Conservation (phyloP, 2,888 invertebrate genomes). For the Lasioglossum lativentre region DNA sequence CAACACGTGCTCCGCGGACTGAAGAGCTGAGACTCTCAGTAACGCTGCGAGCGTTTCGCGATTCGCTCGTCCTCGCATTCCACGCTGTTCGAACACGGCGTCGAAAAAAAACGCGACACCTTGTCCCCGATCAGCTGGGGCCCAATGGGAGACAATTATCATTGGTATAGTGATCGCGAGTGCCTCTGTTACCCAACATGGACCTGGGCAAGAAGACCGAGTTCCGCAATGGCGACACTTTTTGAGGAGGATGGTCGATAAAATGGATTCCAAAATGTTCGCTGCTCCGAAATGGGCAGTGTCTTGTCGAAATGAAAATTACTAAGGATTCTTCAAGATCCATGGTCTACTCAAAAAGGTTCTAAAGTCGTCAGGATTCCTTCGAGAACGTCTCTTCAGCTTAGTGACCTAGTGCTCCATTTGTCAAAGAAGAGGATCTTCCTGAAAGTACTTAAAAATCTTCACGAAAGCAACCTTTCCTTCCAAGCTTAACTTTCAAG, state of each 20-base stretch:
- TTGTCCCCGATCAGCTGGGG: neutral
- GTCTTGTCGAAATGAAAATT: too few species aligned
- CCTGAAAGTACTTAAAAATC: neutral
- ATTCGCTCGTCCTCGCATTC: conserved; percentile 31
- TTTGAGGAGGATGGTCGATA: neutral
- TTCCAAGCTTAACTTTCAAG: neutral
- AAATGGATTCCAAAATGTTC: neutral
- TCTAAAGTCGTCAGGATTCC: neutral
- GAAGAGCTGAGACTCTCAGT: conserved; percentile 43
- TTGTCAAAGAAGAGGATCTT: neutral
- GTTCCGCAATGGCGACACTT: neutral
- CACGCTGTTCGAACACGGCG: neutral
- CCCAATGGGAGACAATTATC: neutral
- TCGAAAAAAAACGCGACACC: neutral
- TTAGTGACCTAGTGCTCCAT: neutral
- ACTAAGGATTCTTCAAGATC: neutral
- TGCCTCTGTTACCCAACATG: neutral
- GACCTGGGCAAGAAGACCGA: neutral
- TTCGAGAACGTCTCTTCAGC: neutral
- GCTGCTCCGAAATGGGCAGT: neutral
- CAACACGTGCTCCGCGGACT: conserved; percentile 59
- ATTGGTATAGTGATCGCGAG: neutral
- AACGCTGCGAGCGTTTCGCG: conserved; percentile 42
- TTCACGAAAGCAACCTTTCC: neutral
- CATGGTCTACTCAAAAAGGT: neutral